Conservation (phyloP, 2,888 invertebrate species). For the Dioctria rufipes region DNA sequence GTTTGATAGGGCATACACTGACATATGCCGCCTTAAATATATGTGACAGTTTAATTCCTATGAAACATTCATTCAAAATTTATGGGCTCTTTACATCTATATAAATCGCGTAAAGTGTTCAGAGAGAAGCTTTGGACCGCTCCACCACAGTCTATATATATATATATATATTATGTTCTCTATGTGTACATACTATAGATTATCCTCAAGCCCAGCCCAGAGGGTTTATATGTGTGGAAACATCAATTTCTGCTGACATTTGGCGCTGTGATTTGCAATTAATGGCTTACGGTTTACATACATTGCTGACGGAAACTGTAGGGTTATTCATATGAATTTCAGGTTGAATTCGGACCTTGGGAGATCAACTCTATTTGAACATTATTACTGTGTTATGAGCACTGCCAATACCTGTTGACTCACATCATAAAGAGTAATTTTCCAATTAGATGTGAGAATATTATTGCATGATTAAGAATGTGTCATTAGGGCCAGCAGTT, state of each 20-base stretch:
- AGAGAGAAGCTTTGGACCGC: neutral
- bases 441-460: neutral
- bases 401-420: constrained; percentile 29
- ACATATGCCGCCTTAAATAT: constrained; percentile 63
- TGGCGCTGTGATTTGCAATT: constrained; percentile 47
- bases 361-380: neutral
- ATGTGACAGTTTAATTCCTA: constrained; percentile 63
- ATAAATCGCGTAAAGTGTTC: constrained; percentile 39
- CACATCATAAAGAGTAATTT: constrained; percentile 36
- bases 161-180: neutral
- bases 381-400: constrained; percentile 16
- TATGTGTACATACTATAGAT: constrained; percentile 13
- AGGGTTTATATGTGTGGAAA: constrained; percentile 39
- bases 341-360: neutral
- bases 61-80: constrained; percentile 52
- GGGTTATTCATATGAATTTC: neutral
- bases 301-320: neutral
- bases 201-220: neutral
- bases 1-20: constrained; percentile 63
- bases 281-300: constrained; percentile 6
- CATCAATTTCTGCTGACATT: constrained; percentile 51
- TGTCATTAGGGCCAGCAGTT: too few relatives aligned
- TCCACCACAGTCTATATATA: neutral
- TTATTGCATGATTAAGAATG: too few relatives aligned
- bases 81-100: constrained; percentile 45